These are phyloP conservation scores for Chrysina gloriosa DNA, from an alignment of 2,888 invertebrate genomes.

Conservation along the genomic window DNA sequence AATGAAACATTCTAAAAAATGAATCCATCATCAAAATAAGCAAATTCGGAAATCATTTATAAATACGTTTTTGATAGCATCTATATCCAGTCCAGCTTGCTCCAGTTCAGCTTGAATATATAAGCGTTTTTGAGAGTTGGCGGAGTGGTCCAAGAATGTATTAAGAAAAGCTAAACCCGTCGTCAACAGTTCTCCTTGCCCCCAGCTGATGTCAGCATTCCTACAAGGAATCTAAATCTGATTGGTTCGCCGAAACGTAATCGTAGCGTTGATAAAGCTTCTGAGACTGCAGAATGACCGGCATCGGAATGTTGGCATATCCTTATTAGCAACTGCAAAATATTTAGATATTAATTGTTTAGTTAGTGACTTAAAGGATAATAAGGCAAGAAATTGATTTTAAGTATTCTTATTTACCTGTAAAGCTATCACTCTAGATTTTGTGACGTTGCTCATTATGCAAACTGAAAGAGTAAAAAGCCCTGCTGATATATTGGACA, in stretches of 20 bases:
- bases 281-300: conserved; percentile 89
- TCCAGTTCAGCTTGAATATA: conserved; percentile 88
- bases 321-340: conserved; percentile 82
- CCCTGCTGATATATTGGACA: conserved; percentile 83
- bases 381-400: too few species aligned
- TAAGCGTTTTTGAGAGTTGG: conserved; percentile 79
- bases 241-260: conserved; percentile 92
- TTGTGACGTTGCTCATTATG: conserved; percentile 89
- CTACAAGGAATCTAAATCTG: conserved; percentile 89
- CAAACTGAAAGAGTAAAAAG: conserved; percentile 87
- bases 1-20: conserved; percentile 73
- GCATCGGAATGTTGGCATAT: conserved; percentile 80
- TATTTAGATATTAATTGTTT: too few species aligned
- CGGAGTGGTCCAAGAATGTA: conserved; percentile 81
- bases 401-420: conserved; percentile 71
- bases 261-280: conserved; percentile 89
- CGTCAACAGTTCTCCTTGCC: conserved; percentile 77
- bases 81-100: conserved; percentile 82
- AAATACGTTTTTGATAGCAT: conserved; percentile 70
- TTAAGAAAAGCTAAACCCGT: conserved; percentile 89
- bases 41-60: neutral
- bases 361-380: too few species aligned
- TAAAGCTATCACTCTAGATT: conserved; percentile 84
- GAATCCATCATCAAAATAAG: neutral
- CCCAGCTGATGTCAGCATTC: conserved; percentile 86